Evolutionary conservation across 2,113 vertebrate genomes (phyloP), one percentile per base, ranked within the genome.

Genomic region (Rhinoptilus africanus): DNA sequence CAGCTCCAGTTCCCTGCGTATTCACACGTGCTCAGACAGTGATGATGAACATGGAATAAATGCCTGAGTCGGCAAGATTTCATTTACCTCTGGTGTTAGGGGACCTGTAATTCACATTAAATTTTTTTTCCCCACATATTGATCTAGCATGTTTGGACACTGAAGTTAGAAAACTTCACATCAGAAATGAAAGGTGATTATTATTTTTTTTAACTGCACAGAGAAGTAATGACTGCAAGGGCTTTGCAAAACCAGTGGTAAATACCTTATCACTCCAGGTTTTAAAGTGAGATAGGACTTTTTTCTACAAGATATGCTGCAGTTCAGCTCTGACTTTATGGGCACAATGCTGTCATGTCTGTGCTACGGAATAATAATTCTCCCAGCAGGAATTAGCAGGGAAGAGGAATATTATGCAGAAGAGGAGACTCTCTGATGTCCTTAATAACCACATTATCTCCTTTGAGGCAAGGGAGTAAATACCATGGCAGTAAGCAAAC

Each of bases 321-420:
- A 59, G 66, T 8, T 93, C 80, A 68, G 48, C 76, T 75, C 80
- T 0, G 2, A 17, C 84, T 82, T 89, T 41, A 50, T 62, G 86
- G 77, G 45, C 86, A 85, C 69, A 5, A 26, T 3, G 57, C 69
- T 75, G 77, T 66, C 92, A 35, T 12, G 53, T 14, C 73, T 14
- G n/a, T 54, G 84, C 45, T 45, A 7, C 14, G 67, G 84, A 89
- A 92, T 57, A 88, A 85, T 89, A 69, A 89, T 66, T 95, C 81
- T 87, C 91, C 67, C 91, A 89, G 95, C 79, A 95, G 96, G 94
- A 93, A 78, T 79, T 87, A 39, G 45, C 20, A 75, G 47, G 73
- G 81, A 91, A 96, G 77, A 87, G 80, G 89, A 71, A 91, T n/a
- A 94, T 96, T 94, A 96, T 96, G 94, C 91, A 91, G 92, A 89